Evolutionary conservation across 1,140 invertebrate species (phyloP), one percentile per base, ranked within the genome.

Genomic region (Drosophila repleta): DNA sequence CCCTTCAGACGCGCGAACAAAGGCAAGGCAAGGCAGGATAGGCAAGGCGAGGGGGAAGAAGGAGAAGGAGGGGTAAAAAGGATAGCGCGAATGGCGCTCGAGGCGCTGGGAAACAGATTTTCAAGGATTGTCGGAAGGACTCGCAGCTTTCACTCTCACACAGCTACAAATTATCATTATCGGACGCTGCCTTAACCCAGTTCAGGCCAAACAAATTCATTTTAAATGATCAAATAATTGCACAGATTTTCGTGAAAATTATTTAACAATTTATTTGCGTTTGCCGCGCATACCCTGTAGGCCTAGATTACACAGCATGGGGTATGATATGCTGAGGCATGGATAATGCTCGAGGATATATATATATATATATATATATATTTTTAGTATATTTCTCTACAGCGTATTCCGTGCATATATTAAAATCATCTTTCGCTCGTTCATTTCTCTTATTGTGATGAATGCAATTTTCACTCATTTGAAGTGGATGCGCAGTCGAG

Each of bases 221-320:
- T 67, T 76, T 76, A 79, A 79, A 73, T 62, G 74, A 73, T 69
- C 45, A 66, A 81, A 77, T 81, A 81, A 81, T 63, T 64, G 73
- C 68, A 64, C 68, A 73, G 78, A 80, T 81, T 73, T 81, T 68
- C 43, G 26, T 46, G n/a, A 52, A 74, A 55, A 46, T 46, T 15
- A 61, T 61, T 64, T 41, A 11, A 58, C 61, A 51, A 53, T 68
- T 52, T 61, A 43, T 24, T 21, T 18, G 21, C 15, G 6, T 10
- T 18, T 52, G 17, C 24, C 24, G 29, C 29, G 3, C 24, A 58
- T 58, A 66, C 68, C 62, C 62, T 45, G 39, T 29, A 29, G 8
- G 29, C 29, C 7, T 8, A 29, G 2, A 2, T 2, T 29, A 8
- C 29, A 29, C 2, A 1, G 32, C 32, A 35, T 35, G 32, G 32